Percentiles rank a stretch among this genome's conserved stretches.
These are phyloP conservation scores for Chydorus sphaericus DNA, from an alignment of 2,888 invertebrate genomes.

Conservation along the genomic window DNA sequence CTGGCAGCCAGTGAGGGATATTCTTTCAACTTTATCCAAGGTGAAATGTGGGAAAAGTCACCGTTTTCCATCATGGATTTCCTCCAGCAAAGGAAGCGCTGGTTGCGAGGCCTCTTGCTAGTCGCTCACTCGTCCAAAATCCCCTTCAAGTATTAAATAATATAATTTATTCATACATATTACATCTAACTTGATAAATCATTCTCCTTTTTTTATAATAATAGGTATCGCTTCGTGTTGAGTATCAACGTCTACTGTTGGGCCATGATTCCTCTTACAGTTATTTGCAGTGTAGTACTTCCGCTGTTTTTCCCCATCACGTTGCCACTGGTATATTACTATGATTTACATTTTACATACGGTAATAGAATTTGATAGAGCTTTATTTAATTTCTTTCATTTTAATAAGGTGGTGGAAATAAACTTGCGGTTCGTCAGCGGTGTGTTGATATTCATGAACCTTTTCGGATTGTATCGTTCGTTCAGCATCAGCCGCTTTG, in stretches of 20 bases:
- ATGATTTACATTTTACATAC: not conserved
- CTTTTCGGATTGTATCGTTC: constrained; percentile 94
- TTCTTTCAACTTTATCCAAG: constrained; percentile 87
- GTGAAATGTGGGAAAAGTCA: constrained; percentile 98
- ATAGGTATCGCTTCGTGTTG: constrained; percentile 40
- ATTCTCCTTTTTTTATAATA: constrained; percentile 7
- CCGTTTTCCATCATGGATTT: constrained; percentile 91
- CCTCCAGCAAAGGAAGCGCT: constrained; percentile 87
- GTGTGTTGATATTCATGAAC: constrained; percentile 94
- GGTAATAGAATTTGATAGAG: not conserved
- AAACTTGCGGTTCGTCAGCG: constrained; percentile 77
- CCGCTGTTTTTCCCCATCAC: constrained; percentile 73
- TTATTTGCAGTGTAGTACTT: constrained; percentile 74
- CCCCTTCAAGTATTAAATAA: constrained; percentile 42
- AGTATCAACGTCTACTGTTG: constrained; percentile 86
- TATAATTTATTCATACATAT: not conserved
- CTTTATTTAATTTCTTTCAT: not conserved
- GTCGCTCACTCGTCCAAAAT: constrained; percentile 77
- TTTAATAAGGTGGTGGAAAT: constrained; percentile 57
- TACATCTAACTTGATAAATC: not conserved
- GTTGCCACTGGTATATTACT: constrained; percentile 40
- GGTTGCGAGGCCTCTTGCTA: constrained; percentile 79
- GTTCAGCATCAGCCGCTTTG: constrained; percentile 76
- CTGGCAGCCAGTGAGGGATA: constrained; percentile 80
- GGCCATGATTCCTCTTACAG: constrained; percentile 84